phyloP scores from a whole-genome alignment of 2,113 vertebrate species.

The Poicephalus meyeri region DNA sequence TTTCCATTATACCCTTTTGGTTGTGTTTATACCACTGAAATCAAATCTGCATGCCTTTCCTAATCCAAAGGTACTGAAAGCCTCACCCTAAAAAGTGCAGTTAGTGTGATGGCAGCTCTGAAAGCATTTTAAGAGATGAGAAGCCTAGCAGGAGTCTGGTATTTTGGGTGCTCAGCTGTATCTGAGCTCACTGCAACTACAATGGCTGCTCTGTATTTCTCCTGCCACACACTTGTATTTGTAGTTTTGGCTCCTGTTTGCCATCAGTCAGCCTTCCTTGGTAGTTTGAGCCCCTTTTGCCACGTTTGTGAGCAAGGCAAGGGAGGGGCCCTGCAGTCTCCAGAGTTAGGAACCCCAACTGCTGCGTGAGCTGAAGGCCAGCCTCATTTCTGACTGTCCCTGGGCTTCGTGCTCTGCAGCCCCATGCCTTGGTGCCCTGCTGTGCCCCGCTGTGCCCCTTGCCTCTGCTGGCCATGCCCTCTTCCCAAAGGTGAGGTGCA shows the following conservation, averaged over 20 bases:
- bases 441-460: accelerated
- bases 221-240: accelerated
- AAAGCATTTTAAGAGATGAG: not conserved
- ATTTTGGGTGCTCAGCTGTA: not conserved
- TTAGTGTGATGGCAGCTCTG: not conserved
- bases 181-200: not conserved
- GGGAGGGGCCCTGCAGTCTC: not conserved
- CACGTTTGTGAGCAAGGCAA: not conserved
- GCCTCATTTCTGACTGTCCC: not conserved
- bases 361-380: not conserved
- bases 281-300: not conserved
- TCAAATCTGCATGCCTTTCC: not conserved
- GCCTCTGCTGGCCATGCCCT: not conserved
- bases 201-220: not conserved
- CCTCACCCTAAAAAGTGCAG: not conserved
- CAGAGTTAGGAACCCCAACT: not conserved
- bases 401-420: not conserved
- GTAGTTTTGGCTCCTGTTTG: not conserved
- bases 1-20: not conserved
- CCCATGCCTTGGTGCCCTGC: not conserved
- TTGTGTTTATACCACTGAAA: not conserved
- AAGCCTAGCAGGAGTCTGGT: not conserved
- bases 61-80: not conserved
- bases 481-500: no score
- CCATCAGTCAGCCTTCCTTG: not conserved